Evolutionary conservation across 30 jellyfish, hydroid and myxozoan species (phyloP), one percentile per base, ranked within the genome.

Genomic region (Aurelia sp.): DNA sequence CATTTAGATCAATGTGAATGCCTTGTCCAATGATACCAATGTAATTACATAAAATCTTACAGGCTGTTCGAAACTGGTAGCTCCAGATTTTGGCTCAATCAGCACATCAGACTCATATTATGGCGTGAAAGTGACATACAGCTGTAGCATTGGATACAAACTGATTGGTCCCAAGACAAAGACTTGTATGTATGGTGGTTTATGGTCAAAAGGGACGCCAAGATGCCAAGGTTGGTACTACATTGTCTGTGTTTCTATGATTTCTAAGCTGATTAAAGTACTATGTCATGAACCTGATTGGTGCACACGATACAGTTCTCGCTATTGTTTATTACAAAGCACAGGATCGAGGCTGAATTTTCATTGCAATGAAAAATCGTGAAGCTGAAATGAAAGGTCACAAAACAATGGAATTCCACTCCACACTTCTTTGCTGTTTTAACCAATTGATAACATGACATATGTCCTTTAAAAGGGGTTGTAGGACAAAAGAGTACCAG

Each of bases 171-270:
- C 93, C 18, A 61, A 60, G 65, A 69, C 44, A 21, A 74, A 72
- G 50, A 85, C 93, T 4, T 93, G 98, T 60, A 21, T 59, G 63
- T 88, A 69, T 81, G 96, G 95, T 15, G 98, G 98, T 44, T 69
- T 22, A 17, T 93, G 98, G 98, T 69, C 96, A 23, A 62, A 73
- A 50, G 74, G 75, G 52, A 50, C 91, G 1, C 97, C 98, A 17
- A 68, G 15, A 70, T 93, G 98, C 80, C 79, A 88, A 83, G 96
- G 98, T 93, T n/a, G 6, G 76, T 48, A 17, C 35, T 44, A 44
- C 10, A 5, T 44, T 9, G 9, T 18, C 3, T 44, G 9, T 44
- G 3, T 18, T 18, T 31, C 16, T 19, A 61, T 9, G 13, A 18
- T 19, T 18, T 22, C 13, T 6, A 19, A 22, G 71, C 21, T 9